Conservation (phyloP, 2,888 invertebrate genomes). For the Glyphotaelius pellucidus region DNA sequence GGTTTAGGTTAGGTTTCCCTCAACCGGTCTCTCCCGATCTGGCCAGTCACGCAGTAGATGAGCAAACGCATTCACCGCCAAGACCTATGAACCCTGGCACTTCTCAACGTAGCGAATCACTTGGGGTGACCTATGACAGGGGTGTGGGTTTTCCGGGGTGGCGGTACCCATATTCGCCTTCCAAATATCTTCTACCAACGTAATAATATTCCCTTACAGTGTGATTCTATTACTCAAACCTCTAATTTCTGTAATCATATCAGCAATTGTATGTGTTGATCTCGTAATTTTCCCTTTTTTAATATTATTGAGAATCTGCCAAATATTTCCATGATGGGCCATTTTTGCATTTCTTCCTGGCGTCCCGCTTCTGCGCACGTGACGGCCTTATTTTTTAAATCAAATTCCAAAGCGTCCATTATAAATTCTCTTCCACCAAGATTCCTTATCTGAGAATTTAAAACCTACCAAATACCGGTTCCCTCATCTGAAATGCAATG, state of each 20-base stretch:
- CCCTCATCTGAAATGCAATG: not conserved
- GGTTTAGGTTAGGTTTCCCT: no score
- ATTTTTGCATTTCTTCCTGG: not conserved
- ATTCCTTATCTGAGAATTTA: not conserved
- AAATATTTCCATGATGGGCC: not conserved
- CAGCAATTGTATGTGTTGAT: not conserved
- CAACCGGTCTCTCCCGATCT: no score
- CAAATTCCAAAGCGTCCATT: not conserved
- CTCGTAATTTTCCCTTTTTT: not conserved
- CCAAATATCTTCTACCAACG: no score
- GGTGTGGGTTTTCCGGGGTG: no score
- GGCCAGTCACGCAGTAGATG: no score
- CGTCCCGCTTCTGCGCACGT: not conserved
- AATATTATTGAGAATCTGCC: not conserved
- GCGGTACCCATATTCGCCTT: no score
- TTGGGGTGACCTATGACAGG: no score
- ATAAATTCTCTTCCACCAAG: not conserved
- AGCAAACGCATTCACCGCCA: no score
- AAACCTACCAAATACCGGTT: not conserved
- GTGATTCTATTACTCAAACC: no score
- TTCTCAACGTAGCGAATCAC: no score
- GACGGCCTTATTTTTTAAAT: not conserved
- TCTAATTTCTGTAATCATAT: not conserved
- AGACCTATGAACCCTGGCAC: no score
- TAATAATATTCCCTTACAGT: no score